Conservation (phyloP, 1,140 invertebrate genomes). For the Himalopsyche phryganea region DNA sequence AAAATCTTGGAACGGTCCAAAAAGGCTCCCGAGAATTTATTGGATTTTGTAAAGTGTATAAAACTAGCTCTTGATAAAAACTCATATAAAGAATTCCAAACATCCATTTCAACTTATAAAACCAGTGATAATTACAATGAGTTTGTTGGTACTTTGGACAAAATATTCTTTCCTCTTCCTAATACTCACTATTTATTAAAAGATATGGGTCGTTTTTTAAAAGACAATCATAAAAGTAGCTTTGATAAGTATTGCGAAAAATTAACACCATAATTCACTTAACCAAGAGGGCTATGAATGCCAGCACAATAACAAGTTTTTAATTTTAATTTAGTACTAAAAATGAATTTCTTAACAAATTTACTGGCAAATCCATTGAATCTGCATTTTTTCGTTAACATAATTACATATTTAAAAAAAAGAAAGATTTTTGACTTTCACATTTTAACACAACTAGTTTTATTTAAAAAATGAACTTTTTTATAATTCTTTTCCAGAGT, state of each 20-base stretch:
- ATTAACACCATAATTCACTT: slow-evolving; percentile 8
- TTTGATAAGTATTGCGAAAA: slow-evolving; percentile 55
- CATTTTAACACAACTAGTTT: too few species aligned
- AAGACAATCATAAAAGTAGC: slow-evolving; percentile 51
- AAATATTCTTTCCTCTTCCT: slow-evolving; percentile 50
- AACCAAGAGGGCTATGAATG: too few species aligned
- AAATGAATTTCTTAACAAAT: too few species aligned
- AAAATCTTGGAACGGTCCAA: slow-evolving; percentile 32
- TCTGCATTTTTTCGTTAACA: too few species aligned
- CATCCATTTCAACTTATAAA: slow-evolving; percentile 57
- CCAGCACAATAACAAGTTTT: too few species aligned
- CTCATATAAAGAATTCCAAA: slow-evolving; percentile 58
- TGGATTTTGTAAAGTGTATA: slow-evolving; percentile 54
- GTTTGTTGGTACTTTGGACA: slow-evolving; percentile 51
- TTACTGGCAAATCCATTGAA: too few species aligned
- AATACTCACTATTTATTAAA: slow-evolving; percentile 58
- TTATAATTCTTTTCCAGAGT: too few species aligned
- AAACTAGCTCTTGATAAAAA: slow-evolving; percentile 52
- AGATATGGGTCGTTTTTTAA: slow-evolving; percentile 59
- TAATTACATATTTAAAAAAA: too few species aligned
- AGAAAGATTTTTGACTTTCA: too few species aligned
- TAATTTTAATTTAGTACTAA: too few species aligned
- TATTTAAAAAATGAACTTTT: too few species aligned
- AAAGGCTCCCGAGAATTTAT: slow-evolving; percentile 43
- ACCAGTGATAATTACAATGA: slow-evolving; percentile 51